Base-by-base conservation (phyloP, 2,888 invertebrate genomes). In the Tetragonisca angustula region DNA sequence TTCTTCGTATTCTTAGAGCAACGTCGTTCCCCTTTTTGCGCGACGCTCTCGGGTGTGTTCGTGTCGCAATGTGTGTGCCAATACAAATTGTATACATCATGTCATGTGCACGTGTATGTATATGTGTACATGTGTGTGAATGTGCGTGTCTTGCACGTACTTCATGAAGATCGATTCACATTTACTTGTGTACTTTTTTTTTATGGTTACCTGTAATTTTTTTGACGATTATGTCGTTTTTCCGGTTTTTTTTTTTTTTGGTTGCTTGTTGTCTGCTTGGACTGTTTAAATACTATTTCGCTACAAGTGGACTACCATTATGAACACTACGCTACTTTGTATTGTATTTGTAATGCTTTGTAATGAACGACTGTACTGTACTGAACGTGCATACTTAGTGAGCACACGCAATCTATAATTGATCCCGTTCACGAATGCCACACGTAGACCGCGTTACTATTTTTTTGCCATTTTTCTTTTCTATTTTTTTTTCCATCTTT, bases 321-420 rank as follows among this genome's bases (percentile, higher is more conserved):
- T 94, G 93, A 93, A 91, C 90, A 91, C 94, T 94, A 94, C 91
- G 86, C 93, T 94, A 94, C 92, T 93, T 92, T 94, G 94, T 93
- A 85, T 83, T 82, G 83, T 83, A 93, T 91, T 89, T 93, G 91
- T 93, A 92, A 91, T 92, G 91, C 86, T 87, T 90, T 90, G 91
- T 90, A 91, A 90, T 91, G 90, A 92, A 91, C 89, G 89, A 91
- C 89, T 89, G 89, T 91, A 91, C 90, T 91, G 89, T 90, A 90
- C 79, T 89, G 88, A 89, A 89, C 89, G 90, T 91, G 91, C 90
- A 90, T 88, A 90, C 88, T 86, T 81, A 88, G 88, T 88, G 89
- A 89, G 89, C 90, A 89, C 90, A 90, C 91, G 91, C 90, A 92
- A 92, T 87, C 90, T 92, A 92, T 90, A 87, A 85, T 75, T 82